Base-by-base conservation (phyloP, 1,140 invertebrate genomes). In the Cyrtorhinus lividipennis region DNA sequence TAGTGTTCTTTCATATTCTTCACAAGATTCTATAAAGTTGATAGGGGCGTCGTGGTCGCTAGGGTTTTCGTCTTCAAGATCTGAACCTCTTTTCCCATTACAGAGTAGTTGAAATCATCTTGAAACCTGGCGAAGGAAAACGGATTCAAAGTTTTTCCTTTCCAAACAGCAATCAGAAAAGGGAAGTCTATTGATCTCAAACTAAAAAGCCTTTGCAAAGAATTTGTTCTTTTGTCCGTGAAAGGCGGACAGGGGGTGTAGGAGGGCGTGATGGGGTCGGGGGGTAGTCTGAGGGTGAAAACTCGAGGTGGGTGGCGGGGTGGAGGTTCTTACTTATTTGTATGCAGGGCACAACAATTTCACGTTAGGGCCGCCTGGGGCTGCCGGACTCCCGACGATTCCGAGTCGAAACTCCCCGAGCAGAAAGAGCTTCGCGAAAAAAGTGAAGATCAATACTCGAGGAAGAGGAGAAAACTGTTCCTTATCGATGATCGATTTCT, bases 271-370 rank as follows among this genome's bases (percentile, higher is more conserved):
- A 57, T 24, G 62, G 56, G 46, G 1, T 25, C 5, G 48, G 61
- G 61, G 24, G 22, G 30, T 22, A 8, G 56, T 20, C n/a, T 45
- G 10, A 27, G 59, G 38, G 63, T 26, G 44, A 25, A 15, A 44
- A 22, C 24, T 26, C 10, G 45, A 45, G 30, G 64, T 44, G 23
- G 58, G 56, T 1, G 63, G 15, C 27, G 18, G 59, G 59, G 64
- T 61, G 15, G 61, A 45, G 61, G 60, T 18, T 24, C 27, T n/a
- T 5, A 30, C 68, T 69, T 69, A 69, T 69, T 69, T 69, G 68
- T 69, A 69, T 69, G 68, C 68, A 63, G 68, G 66, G 67, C 67
- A 68, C 68, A 69, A 66, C 68, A 67, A 68, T 68, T 68, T 67
- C 65, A 69, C 66, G 68, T 69, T 67, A 67, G 66, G 68, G 66